Base-by-base conservation (phyloP, 2,113 vertebrate genomes). In the Gymnorhina tibicen region DNA sequence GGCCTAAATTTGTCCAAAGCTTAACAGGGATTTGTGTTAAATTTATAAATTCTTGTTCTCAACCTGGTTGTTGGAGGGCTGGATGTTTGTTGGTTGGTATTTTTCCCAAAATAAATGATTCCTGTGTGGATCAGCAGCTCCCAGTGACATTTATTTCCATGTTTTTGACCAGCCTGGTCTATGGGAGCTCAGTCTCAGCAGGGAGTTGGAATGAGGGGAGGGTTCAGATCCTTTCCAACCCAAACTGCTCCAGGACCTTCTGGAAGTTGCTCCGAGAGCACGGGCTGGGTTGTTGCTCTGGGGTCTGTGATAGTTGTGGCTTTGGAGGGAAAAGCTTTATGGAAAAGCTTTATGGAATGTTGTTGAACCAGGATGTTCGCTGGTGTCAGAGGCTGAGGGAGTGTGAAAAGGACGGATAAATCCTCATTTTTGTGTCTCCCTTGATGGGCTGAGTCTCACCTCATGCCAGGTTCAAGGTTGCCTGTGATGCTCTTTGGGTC, bases 91-190 rank as follows among this genome's bases (percentile, higher is more conserved):
- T 41, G 14, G 15, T 20, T 37, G 49, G 1, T 41, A 56, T 75
- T 56, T 75, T 66, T 50, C 74, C 33, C 11, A 7, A 53, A 74
- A 42, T 11, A 6, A 42, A 17, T 8, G 37, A 23, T 59, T 50
- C 16, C 9, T 58, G 49, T 33, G 22, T 44, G n/a, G 46, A 16
- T 47, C 32, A 47, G 68, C 53, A 68, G n/a, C 64, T 81, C 39
- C 39, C 41, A 42, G 1, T 19, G 39, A 9, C 0, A 0, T 47
- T 74, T 37, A 5, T 33, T 84, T 28, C 17, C 4, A 0, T 11
- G 23, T 0, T 24, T 78, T 53, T 53, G 39, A 8, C 8, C 73
- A 53, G 4, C 73, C 37, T 60, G 44, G 32, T 14, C 63, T 26
- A 0, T 42, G 76, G 59, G 42, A 50, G 47, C 39, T 46, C 49